A percentile compares a stretch with the other conserved stretches of the same genome.
phyloP scores from a whole-genome alignment of 2,797 vertebrate species.

The Melanotaenia parkinsoni region DNA sequence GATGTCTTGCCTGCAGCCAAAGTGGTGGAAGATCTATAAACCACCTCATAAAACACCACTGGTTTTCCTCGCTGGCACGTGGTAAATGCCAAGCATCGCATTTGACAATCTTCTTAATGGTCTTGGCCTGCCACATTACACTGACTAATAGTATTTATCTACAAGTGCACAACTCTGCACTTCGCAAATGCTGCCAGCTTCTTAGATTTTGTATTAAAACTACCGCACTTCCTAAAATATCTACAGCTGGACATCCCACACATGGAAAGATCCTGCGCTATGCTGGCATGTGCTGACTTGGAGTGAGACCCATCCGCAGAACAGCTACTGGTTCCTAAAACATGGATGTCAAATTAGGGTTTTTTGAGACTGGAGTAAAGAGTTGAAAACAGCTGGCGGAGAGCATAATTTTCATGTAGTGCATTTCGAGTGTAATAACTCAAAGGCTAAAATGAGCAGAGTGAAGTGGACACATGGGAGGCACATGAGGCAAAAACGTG shows the following conservation, averaged over 20 bases:
- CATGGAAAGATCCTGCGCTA: conserved; percentile 63
- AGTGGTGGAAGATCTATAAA: conserved; percentile 75
- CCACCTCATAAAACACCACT: conserved; percentile 73
- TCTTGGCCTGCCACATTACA: conserved; percentile 62
- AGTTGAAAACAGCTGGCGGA: conserved; percentile 66
- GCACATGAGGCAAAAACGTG: conserved; percentile 73
- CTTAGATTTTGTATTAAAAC: conserved; percentile 45
- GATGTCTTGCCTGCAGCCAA: conserved; percentile 61
- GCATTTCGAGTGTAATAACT: conserved; percentile 52
- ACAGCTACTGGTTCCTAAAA: conserved; percentile 58
- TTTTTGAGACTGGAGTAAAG: conserved; percentile 62
- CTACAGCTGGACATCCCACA: conserved; percentile 52
- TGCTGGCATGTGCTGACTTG: conserved; percentile 55
- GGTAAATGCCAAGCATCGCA: conserved; percentile 59
- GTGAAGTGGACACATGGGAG: conserved; percentile 46
- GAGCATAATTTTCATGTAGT: conserved; percentile 56
- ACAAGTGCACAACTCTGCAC: conserved; percentile 60
- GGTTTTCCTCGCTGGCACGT: conserved; percentile 74
- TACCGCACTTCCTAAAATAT: conserved; percentile 65
- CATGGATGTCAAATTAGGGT: conserved; percentile 65
- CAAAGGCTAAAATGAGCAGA: conserved; percentile 51
- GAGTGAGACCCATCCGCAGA: conserved; percentile 61
- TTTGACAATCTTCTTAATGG: conserved; percentile 71
- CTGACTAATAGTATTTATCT: conserved; percentile 81
- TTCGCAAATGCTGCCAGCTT: conserved; percentile 56